Percentiles rank a stretch among this genome's conserved stretches.
phyloP scores from a whole-genome alignment of 2,113 vertebrate species.

The Sterrhoptilus dennistouni region DNA sequence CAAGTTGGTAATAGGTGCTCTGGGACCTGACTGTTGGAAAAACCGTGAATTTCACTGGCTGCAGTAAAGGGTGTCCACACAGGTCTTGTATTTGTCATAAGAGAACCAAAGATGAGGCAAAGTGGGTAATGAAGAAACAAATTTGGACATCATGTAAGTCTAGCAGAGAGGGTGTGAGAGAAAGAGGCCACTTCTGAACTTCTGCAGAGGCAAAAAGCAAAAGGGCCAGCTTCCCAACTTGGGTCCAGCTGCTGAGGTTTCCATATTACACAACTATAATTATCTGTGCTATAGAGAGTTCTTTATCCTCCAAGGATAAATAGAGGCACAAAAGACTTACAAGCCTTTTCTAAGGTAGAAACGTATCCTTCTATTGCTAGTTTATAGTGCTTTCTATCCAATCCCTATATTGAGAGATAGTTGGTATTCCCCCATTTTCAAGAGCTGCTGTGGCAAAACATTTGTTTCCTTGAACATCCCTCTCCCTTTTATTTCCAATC shows the following conservation, averaged over 20 bases:
- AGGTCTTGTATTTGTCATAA: neutral
- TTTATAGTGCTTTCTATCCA: neutral
- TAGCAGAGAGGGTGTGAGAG: neutral
- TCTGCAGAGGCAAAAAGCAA: neutral
- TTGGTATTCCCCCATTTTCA: neutral
- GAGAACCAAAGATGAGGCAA: neutral
- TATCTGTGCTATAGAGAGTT: neutral
- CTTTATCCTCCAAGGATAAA: neutral
- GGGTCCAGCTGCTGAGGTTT: neutral
- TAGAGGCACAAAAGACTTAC: neutral
- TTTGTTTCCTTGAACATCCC: neutral
- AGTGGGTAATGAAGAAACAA: neutral
- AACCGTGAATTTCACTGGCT: neutral
- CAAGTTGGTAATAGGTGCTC: neutral
- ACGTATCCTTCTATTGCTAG: neutral
- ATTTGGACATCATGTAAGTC: neutral
- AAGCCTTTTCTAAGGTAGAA: neutral
- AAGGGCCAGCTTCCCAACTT: neutral
- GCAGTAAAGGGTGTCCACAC: neutral
- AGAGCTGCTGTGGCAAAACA: neutral
- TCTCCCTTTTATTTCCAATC: neutral
- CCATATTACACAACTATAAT: neutral
- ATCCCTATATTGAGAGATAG: neutral
- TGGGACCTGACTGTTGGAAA: neutral
- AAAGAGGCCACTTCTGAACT: neutral